Percentiles rank a stretch among this genome's conserved stretches.
Conservation (phyloP, 2,113 vertebrate genomes). For the Plecotus auritus region DNA sequence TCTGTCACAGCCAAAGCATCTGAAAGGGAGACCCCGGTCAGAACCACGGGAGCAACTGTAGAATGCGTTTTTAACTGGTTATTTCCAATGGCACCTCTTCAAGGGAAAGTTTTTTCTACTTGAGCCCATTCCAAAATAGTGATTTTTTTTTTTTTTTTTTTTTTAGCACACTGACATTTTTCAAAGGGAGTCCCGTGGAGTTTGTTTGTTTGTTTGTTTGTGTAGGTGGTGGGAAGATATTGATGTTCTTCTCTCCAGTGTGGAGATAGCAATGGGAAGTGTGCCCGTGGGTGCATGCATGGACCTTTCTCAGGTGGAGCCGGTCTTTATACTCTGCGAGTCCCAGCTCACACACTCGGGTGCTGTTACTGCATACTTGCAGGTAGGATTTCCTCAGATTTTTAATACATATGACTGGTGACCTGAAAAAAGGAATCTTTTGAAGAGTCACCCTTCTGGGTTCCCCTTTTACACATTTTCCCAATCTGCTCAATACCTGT, state of each 20-base stretch:
- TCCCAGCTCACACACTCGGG: neutral
- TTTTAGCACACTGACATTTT: neutral
- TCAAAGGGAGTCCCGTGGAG: neutral
- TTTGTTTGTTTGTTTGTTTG: neutral
- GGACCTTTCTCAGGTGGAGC: neutral
- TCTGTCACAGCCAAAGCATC: neutral
- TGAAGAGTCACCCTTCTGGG: constrained; percentile 4
- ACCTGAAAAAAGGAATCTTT: neutral
- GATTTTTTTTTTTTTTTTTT: neutral
- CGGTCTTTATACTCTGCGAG: neutral
- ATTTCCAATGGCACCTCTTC: neutral
- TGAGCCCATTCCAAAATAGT: neutral
- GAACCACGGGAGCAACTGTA: neutral
- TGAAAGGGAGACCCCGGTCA: neutral
- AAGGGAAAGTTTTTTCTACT: neutral
- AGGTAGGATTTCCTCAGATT: neutral
- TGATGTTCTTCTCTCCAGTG: neutral
- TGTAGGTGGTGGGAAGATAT: neutral
- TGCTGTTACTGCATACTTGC: neutral
- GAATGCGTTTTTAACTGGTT: neutral
- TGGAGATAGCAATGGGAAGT: neutral
- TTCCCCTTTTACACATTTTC: neutral
- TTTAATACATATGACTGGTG: neutral
- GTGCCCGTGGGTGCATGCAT: neutral
- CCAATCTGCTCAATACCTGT: neutral